Evolutionary conservation across 2,888 invertebrate genomes (phyloP), one percentile per base, ranked within the genome.

Genomic region (Drosophila falleni): DNA sequence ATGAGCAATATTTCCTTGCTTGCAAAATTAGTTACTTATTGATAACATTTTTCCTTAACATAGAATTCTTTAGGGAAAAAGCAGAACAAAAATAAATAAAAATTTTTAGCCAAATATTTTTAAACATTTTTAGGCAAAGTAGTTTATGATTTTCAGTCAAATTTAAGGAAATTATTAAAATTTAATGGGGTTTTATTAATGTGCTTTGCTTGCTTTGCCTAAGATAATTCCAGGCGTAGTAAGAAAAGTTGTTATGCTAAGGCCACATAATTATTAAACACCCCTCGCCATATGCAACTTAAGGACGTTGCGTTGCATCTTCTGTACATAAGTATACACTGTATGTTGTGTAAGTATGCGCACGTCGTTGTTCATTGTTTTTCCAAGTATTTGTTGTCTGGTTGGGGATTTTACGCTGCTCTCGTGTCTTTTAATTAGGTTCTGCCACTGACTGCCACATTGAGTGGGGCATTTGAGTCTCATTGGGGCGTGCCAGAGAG

Each of bases 391-490:
- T 66, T 66, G 35, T 51, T 53, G 71, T 61, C 61, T 63, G 58
- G 23, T 35, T 46, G 39, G 37, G 23, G 65, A 53, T 50, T 74
- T 69, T 39, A 29, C 44, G 44, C 23, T 41, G 23, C 47, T 47
- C 37, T 62, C 42, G 49, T 60, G 65, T 65, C 63, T 78, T 78
- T 78, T 78, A 78, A 78, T 78, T 78, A 78, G 64, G 72, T 78
- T 78, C 78, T 74, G 78, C 49, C 47, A 69, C 33, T 50, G 50
- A 62, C 15, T 62, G 61, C 65, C 50, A 73, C 55, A 49, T 31
- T 49, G 63, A 72, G 61, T 62, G 58, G 59, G 42, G 56, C 59
- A 66, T 70, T 72, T 64, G 75, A 31, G 42, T 65, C 60, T 53
- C 50, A 35, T 65, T 71, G 61, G 65, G 71, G 71, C 71, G 61